Base-by-base conservation (phyloP, 2,113 vertebrate species). In the Leucopsar rothschildi region DNA sequence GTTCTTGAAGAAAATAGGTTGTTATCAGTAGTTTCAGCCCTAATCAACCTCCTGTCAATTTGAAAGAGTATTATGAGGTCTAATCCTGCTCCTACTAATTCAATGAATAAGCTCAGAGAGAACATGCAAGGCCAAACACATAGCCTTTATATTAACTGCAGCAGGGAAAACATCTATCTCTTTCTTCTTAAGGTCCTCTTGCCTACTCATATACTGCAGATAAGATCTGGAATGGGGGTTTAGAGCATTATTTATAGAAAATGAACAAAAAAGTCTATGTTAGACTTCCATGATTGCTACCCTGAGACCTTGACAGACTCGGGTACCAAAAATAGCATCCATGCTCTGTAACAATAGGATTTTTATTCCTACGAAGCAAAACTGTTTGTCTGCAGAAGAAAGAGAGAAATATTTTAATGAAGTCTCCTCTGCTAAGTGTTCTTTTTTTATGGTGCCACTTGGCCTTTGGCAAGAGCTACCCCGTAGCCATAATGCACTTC, bases 351-450 rank as follows among this genome's bases (percentile, higher is more conserved):
- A 85, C 59, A 90, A 52, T 21, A 37, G 40, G 52, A 94, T 72
- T 96, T 95, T 85, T 82, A 57, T 35, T 75, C 44, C 33, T 65
- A 71, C 61, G 72, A 86, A 63, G 40, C 27, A 71, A 37, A 77
- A 47, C 63, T 31, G 12, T 61, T 81, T 68, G 44, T 63, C 63
- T 96, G 29, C 29, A 65, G 88, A 92, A 94, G 78, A 71, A 63
- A 88, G 78, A 88, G 33, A 85, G 44, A 97, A 90, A 71, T 86
- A 83, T 78, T 94, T 94, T 90, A 91, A 96, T 89, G 79, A 94
- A 88, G 63, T 78, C 44, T 93, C 64, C 31, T 49, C n/a, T 73
- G n/a, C 31, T 71, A 76, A 87, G 61, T 82, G 73, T 75, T 65
- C 33, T 42, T 66, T 90, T 89, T 86, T 64, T 86, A n/a, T 93